phyloP scores from a whole-genome alignment of 1,140 invertebrate genomes.

The Aphaenogaster rudis region DNA sequence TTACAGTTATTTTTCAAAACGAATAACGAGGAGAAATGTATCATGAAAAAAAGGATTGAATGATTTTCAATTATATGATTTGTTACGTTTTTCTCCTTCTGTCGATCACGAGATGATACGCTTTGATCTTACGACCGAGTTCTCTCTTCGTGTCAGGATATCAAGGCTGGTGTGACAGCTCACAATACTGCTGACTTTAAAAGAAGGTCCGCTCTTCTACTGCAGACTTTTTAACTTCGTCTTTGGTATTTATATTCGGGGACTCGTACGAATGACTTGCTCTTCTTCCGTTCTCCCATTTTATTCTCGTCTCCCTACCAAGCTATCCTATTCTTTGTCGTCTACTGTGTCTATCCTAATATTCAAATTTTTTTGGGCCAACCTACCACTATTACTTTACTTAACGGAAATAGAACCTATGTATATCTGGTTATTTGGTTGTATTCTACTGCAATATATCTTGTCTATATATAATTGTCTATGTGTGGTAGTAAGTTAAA shows the following conservation, averaged over 20 bases:
- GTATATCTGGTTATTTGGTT: background rate
- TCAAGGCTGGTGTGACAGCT: slow-evolving; percentile 1
- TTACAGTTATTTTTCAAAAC: background rate
- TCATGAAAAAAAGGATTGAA: too few relatives aligned
- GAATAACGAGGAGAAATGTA: background rate
- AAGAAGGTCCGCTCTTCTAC: slow-evolving; percentile 60
- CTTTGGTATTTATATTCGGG: slow-evolving; percentile 78
- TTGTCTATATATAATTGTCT: too few relatives aligned
- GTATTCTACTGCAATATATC: background rate
- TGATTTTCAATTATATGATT: too few relatives aligned
- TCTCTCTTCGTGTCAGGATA: background rate
- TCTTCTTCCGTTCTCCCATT: slow-evolving; percentile 33
- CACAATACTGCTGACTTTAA: slow-evolving; percentile 6
- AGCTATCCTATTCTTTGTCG: slow-evolving; percentile 31
- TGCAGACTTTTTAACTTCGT: slow-evolving; percentile 67
- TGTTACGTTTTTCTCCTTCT: background rate
- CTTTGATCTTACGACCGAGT: slow-evolving; percentile 7
- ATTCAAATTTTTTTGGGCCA: slow-evolving; percentile 63
- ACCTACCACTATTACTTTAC: background rate
- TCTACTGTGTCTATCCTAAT: slow-evolving; percentile 64
- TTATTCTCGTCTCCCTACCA: slow-evolving; percentile 26
- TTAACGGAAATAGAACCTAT: slow-evolving; percentile 53
- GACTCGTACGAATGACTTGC: slow-evolving; percentile 54
- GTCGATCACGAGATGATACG: background rate
- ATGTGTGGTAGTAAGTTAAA: too few relatives aligned